Percentiles rank a stretch among this genome's conserved stretches.
Evolutionary conservation across 2,797 vertebrate genomes (phyloP).

Genomic region (Bradypodion pumilum): DNA sequence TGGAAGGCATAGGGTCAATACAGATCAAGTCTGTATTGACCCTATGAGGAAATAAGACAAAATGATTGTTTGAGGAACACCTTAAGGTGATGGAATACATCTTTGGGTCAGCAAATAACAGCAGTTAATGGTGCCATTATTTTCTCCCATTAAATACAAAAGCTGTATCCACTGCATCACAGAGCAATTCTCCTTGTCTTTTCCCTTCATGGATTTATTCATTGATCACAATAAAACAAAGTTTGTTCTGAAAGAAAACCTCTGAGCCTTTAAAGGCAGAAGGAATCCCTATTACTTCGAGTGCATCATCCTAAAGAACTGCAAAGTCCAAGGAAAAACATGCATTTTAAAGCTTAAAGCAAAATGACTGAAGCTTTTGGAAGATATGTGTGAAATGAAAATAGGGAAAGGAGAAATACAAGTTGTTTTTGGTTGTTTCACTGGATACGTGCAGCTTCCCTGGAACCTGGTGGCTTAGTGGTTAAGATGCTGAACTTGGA

Average conservation of each 20-base stretch:
- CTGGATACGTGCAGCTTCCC: neutral
- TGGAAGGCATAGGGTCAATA: slow-evolving; percentile 31
- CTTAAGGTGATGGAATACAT: slow-evolving; percentile 40
- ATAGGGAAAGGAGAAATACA: neutral
- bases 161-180: neutral
- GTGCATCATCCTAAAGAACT: slow-evolving; percentile 1
- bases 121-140: slow-evolving; percentile 36
- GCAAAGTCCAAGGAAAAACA: neutral
- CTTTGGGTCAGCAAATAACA: slow-evolving; percentile 27
- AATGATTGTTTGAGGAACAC: slow-evolving; percentile 32
- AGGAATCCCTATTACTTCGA: neutral
- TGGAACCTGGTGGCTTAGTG: too few relatives aligned
- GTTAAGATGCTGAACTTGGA: too few relatives aligned
- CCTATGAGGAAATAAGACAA: slow-evolving; percentile 50
- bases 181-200: slow-evolving; percentile 1
- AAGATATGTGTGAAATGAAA: too few relatives aligned
- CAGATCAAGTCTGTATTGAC: slow-evolving; percentile 56
- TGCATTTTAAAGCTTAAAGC: neutral
- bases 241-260: slow-evolving; percentile 16
- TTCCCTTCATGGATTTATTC: slow-evolving; percentile 39
- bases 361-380: neutral
- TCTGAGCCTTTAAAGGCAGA: neutral
- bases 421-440: neutral
- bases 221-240: slow-evolving; percentile 35
- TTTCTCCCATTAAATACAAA: slow-evolving; percentile 41